Evolutionary conservation across 64 coral and sea anemone species (phyloP), one percentile per base, ranked within the genome.

Genomic region (Dendronephthya gigantea): DNA sequence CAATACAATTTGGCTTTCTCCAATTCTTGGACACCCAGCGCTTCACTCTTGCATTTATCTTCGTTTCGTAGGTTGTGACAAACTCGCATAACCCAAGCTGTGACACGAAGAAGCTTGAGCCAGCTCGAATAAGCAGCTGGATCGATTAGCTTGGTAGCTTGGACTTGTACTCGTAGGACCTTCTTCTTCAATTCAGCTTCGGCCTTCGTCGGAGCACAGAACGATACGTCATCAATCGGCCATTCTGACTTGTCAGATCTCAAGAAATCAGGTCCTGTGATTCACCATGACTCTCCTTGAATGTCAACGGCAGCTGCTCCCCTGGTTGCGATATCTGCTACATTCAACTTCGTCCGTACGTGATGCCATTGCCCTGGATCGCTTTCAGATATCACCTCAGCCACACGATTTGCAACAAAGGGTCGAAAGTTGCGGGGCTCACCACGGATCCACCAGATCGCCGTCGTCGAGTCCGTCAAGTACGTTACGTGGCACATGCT

Each of bases 311-410:
- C 55, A 66, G 48, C 0, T 41, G 84, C 7, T 86, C 84, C 37
- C 30, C 84, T 68, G 55, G 47, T 47, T 40, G 84, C 55, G 69
- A 17, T 38, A 40, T 86, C 58, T 35, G 62, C 48, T 11, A 68
- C 19, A 68, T 70, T 74, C 10, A 49, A 48, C n/a, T 87, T 28
- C 16, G 83, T 25, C 27, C 40, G 4, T 1, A 84, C 43, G 9
- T 84, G 83, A 35, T 84, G 83, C 47, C 83, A 84, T 12, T 84
- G 83, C n/a, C n/a, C 35, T 29, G 83, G 83, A 16, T 84, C 45
- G 15, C 41, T 84, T 84, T 84, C 83, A 30, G 83, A 50, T 35
- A 84, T 10, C 4, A 84, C 40, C 51, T 84, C 52, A 2, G 84
- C 27, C 9, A 86, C 84, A 35, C 52, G 84, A 66, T 86, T 86